Percentiles rank a stretch among this genome's conserved stretches.
Conservation (phyloP, 2,888 invertebrate genomes). For the Allophyes oxyacanthae region DNA sequence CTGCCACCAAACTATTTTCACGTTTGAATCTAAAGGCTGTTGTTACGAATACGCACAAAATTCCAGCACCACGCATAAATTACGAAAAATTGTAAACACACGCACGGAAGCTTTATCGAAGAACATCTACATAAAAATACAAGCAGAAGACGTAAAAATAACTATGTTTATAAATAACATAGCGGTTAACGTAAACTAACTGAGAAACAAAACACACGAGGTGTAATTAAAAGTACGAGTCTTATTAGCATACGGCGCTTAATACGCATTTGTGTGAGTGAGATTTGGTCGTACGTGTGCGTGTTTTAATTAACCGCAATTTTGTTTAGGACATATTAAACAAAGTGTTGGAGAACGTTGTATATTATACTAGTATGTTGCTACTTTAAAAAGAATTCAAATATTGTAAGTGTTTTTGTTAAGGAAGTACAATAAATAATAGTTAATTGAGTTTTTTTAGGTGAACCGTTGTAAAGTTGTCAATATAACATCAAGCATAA, state of each 20-base stretch:
- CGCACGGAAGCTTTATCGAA: conserved; percentile 27
- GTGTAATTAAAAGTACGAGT: conserved; percentile 43
- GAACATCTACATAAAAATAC: conserved; percentile 34
- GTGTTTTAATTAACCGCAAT: conserved; percentile 32
- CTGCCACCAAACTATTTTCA: background rate
- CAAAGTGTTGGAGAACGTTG: conserved; percentile 22
- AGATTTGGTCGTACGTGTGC: conserved; percentile 7
- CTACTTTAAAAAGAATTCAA: conserved; percentile 19
- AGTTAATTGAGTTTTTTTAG: background rate
- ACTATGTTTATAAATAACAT: conserved; percentile 50
- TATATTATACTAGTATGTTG: background rate
- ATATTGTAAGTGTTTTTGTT: conserved; percentile 1
- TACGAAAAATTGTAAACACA: conserved; percentile 39
- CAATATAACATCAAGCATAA: too few species aligned
- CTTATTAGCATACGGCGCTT: conserved; percentile 39
- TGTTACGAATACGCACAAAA: conserved; percentile 18
- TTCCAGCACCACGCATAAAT: conserved; percentile 16
- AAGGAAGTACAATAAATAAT: conserved; percentile 20
- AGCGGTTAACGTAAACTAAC: conserved; percentile 35
- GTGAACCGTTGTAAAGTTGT: too few species aligned
- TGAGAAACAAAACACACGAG: conserved; percentile 34
- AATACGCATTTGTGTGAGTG: background rate
- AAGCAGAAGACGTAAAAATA: conserved; percentile 42
- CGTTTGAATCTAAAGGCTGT: conserved; percentile 3
- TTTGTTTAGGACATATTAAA: conserved; percentile 27